These are phyloP conservation scores for Rhopalosiphum padi DNA, from an alignment of 1,140 invertebrate species.

Conservation along the genomic window DNA sequence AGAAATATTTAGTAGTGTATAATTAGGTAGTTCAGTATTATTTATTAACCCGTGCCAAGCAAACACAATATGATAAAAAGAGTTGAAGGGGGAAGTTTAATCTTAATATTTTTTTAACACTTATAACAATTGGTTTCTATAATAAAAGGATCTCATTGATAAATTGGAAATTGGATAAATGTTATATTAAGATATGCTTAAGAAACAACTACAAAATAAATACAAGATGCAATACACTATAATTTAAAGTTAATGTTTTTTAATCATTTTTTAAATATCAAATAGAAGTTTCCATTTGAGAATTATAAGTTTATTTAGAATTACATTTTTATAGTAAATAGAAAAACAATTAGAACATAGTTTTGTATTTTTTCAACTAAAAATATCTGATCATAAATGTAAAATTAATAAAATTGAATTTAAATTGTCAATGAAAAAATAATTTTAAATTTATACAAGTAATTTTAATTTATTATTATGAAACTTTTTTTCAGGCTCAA, in stretches of 20 bases:
- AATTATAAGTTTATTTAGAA: neutral
- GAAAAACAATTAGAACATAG: neutral
- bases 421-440: neutral
- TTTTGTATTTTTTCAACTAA: neutral
- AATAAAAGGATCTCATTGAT: too few relatives aligned
- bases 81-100: too few relatives aligned
- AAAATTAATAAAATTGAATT: neutral
- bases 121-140: too few relatives aligned
- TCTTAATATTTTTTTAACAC: too few relatives aligned
- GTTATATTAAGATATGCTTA: neutral
- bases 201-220: neutral
- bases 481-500: constrained; percentile 18
- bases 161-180: too few relatives aligned
- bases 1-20: too few relatives aligned
- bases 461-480: constrained; percentile 11
- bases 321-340: neutral
- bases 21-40: too few relatives aligned
- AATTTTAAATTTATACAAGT: neutral
- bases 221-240: too few relatives aligned
- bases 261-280: neutral
- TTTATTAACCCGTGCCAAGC: too few relatives aligned
- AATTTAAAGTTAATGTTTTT: too few relatives aligned
- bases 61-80: too few relatives aligned
- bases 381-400: neutral
- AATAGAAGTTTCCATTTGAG: neutral